Conservation (phyloP, 2,797 vertebrate genomes). For the Brachyalestes nurse region DNA sequence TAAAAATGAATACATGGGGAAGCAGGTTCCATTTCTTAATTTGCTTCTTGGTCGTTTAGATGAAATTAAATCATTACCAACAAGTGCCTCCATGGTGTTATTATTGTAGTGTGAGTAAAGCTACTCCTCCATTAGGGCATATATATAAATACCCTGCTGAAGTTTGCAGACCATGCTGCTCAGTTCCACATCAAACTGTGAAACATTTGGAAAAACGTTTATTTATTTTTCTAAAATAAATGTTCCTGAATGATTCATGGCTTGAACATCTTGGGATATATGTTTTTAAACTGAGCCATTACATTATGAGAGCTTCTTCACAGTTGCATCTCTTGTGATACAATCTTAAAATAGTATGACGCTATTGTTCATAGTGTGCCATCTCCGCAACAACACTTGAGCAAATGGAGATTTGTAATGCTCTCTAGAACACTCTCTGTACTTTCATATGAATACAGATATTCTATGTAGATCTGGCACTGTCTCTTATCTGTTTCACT, state of each 20-base stretch:
- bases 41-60: slow-evolving; percentile 47
- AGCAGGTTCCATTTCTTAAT: slow-evolving; percentile 39
- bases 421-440: not conserved
- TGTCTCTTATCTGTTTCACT: not conserved
- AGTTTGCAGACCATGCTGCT: not conserved
- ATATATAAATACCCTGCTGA: slow-evolving; percentile 3
- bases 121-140: not conserved
- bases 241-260: not conserved
- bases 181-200: not conserved
- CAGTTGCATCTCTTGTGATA: not conserved
- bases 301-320: not conserved
- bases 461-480: not conserved
- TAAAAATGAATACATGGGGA: slow-evolving; percentile 19
- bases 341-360: not conserved
- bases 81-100: slow-evolving; percentile 23
- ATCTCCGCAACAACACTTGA: not conserved
- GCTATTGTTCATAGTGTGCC: not conserved
- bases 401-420: not conserved
- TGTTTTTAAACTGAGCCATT: not conserved
- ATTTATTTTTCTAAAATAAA: not conserved
- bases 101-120: slow-evolving; percentile 32
- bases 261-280: too few species aligned
- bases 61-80: slow-evolving; percentile 43
- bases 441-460: not conserved
- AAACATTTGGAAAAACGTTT: not conserved